phyloP scores from a whole-genome alignment of 2,797 vertebrate genomes.

The Premnoplex brunnescens region DNA sequence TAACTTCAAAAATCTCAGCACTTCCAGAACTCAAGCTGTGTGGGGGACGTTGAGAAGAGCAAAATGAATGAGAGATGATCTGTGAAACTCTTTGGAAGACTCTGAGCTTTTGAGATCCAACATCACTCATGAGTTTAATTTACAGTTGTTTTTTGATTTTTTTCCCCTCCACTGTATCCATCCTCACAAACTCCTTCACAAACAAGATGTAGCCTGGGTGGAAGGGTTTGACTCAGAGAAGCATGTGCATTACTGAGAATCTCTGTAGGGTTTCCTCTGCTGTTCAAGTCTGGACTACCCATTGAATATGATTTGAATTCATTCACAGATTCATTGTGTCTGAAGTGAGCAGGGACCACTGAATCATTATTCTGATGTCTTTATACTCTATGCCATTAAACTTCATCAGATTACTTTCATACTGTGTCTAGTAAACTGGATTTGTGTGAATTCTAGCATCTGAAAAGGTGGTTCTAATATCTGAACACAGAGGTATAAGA shows the following conservation, averaged over 20 bases:
- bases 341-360: not conserved
- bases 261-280: not conserved
- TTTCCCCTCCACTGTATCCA: not conserved
- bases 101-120: not conserved
- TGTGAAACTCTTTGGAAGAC: not conserved
- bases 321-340: not conserved
- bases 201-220: not conserved
- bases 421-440: not conserved
- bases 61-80: not conserved
- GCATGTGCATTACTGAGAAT: not conserved
- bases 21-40: not conserved
- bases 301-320: not conserved
- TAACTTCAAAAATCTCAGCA: not conserved
- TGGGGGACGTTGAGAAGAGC: rapidly evolving
- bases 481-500: not conserved
- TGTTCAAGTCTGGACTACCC: not conserved
- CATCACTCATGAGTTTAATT: not conserved
- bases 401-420: not conserved
- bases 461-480: not conserved
- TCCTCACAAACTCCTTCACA: not conserved
- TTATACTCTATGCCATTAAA: not conserved
- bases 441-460: not conserved
- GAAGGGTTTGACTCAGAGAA: not conserved
- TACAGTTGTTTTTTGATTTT: not conserved
- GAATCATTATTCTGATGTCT: not conserved